Evolutionary conservation across 2,113 vertebrate genomes (phyloP), one percentile per base, ranked within the genome.

Genomic region (Azemiops feae): DNA sequence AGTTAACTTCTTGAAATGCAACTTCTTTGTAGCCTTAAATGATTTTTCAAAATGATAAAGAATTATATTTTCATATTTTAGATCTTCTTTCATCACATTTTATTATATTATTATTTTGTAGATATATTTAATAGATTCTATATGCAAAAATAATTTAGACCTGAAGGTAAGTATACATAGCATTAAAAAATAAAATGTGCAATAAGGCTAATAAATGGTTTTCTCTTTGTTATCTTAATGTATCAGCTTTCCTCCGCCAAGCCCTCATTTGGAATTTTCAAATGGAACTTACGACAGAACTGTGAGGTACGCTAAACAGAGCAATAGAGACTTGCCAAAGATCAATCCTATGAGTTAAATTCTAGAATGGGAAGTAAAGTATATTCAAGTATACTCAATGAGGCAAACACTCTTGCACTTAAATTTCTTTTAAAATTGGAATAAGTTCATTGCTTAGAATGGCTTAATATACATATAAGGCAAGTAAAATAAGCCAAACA

Each of bases 21-120:
- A 16, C 91, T 95, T 27, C 96, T 95, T 96, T 92, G 64, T 22
- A 22, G 58, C 9, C 92, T 54, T 85, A 81, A 92, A 89, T 96
- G 55, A 94, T 96, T 97, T 89, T 96, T 88, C 89, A 95, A n/a
- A 18, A 85, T 92, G 47, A 87, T 12, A 22, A 85, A 89, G 93
- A 86, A 88, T 16, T 16, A 87, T 14, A 93, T 30, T 43, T 94
- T 50, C 45, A 88, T 64, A 87, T 0, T 94, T n/a, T 91, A 91
- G 58, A 43, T 95, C 64, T 94, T 85, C 22, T 39, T 94, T 96
- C 89, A 93, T 22, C 1, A 91, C 92, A 91, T 5, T 85, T 92
- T 43, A 74, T 93, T 92, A 93, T 85, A 3, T 88, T 58, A 27
- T 74, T 74, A 34, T 74, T 34, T 74, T 74, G 34, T 34, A 74